Evolutionary conservation across 2,797 vertebrate genomes (phyloP).

Genomic region (Knipowitschia caucasica): DNA sequence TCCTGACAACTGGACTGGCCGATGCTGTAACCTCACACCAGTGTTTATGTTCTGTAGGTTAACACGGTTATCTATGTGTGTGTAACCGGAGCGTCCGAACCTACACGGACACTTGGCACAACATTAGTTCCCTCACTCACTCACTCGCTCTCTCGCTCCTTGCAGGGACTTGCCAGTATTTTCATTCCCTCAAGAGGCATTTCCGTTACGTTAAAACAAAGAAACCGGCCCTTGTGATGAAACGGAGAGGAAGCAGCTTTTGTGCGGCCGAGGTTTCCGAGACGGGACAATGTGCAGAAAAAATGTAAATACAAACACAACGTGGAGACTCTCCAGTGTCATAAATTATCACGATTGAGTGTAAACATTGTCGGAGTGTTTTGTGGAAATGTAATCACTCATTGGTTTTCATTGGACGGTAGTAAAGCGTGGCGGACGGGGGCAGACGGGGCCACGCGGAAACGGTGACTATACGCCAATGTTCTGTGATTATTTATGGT

Average conservation of each 20-base stretch:
- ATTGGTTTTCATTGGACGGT: too few relatives aligned
- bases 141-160: constrained; percentile 57
- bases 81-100: constrained; percentile 61
- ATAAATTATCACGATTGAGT: not conserved
- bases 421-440: too few relatives aligned
- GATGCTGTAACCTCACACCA: constrained; percentile 59
- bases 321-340: not conserved
- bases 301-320: constrained; percentile 3
- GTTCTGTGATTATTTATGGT: too few relatives aligned
- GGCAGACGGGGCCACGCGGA: too few relatives aligned
- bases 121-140: constrained; percentile 18
- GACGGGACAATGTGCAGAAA: not conserved
- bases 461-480: too few relatives aligned
- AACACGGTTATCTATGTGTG: constrained; percentile 69
- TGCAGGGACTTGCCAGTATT: constrained; percentile 81
- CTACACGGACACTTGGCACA: constrained; percentile 58
- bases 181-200: constrained; percentile 81
- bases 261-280: constrained; percentile 49
- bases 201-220: constrained; percentile 81
- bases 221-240: constrained; percentile 68
- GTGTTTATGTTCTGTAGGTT: constrained; percentile 74
- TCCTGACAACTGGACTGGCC: constrained; percentile 36
- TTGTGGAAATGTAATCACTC: too few relatives aligned
- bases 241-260: constrained; percentile 76
- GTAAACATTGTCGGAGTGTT: too few relatives aligned